Evolutionary conservation across 23 tunicate genomes (phyloP).

Genomic region (Botrylloides violaceus): DNA sequence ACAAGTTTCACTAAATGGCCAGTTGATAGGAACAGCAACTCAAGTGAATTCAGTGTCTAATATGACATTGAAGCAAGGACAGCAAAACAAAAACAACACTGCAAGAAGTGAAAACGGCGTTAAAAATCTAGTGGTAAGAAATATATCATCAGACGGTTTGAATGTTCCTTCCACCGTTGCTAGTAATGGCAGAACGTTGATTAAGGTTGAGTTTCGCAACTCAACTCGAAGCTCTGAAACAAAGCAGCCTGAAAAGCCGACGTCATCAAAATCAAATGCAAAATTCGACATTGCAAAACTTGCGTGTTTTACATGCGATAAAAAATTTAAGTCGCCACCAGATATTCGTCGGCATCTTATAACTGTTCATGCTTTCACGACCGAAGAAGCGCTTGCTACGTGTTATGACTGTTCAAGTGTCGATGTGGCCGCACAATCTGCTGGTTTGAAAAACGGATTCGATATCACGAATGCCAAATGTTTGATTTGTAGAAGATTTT

Average conservation of each 20-base stretch:
- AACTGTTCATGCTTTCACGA: background rate
- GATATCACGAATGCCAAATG: conserved; percentile 8
- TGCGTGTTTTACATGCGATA: conserved; percentile 4
- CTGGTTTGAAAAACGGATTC: conserved; percentile 5
- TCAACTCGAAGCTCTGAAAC: background rate
- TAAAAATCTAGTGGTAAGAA: background rate
- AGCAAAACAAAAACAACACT: background rate
- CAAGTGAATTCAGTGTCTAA: background rate
- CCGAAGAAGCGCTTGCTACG: conserved; percentile 11
- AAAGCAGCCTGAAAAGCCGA: background rate
- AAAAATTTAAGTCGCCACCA: background rate
- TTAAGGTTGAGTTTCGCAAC: background rate
- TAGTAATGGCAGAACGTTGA: background rate
- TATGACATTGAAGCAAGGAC: background rate
- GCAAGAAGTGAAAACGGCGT: background rate
- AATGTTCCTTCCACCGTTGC: background rate
- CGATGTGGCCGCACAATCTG: background rate
- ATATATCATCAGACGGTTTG: background rate
- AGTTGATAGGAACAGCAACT: background rate
- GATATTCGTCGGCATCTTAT: conserved; percentile 9
- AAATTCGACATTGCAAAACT: conserved; percentile 4
- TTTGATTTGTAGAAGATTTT: conserved; percentile 7
- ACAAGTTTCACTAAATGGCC: background rate
- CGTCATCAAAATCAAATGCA: background rate
- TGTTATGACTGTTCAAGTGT: conserved; percentile 10